Evolutionary conservation across 2,888 invertebrate genomes (phyloP).

Genomic region (Tipula helvola): DNA sequence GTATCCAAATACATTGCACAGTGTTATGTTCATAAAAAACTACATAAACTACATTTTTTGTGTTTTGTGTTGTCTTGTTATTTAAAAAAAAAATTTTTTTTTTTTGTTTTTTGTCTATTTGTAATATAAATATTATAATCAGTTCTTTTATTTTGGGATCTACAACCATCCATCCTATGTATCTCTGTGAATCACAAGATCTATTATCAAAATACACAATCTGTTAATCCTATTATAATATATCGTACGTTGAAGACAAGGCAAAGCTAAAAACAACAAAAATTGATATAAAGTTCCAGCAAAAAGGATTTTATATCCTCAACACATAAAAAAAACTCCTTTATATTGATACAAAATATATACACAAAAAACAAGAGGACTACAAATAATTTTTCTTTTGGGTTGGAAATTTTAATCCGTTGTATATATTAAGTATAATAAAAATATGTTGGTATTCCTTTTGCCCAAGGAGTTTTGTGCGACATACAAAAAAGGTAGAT

Average conservation of each 20-base stretch:
- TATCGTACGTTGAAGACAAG: background rate
- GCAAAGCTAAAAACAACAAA: background rate
- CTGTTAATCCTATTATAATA: background rate
- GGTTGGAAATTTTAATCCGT: background rate
- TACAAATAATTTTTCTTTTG: background rate
- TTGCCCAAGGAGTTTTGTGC: background rate
- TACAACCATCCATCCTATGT: background rate
- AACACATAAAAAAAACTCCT: background rate
- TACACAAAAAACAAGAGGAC: background rate
- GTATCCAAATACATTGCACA: background rate
- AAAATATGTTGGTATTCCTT: background rate
- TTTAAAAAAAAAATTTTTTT: background rate
- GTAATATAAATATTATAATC: background rate
- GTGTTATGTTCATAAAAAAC: background rate
- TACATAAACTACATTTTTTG: background rate
- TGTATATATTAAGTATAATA: background rate
- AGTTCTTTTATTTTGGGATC: background rate
- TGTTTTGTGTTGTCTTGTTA: background rate
- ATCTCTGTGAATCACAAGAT: background rate
- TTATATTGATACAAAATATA: background rate
- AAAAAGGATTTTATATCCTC: background rate
- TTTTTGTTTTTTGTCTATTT: background rate
- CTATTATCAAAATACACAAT: background rate
- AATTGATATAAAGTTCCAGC: background rate
- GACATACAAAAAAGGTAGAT: background rate